Conservation (phyloP, 2,888 invertebrate species). For the Phoronis australis region DNA sequence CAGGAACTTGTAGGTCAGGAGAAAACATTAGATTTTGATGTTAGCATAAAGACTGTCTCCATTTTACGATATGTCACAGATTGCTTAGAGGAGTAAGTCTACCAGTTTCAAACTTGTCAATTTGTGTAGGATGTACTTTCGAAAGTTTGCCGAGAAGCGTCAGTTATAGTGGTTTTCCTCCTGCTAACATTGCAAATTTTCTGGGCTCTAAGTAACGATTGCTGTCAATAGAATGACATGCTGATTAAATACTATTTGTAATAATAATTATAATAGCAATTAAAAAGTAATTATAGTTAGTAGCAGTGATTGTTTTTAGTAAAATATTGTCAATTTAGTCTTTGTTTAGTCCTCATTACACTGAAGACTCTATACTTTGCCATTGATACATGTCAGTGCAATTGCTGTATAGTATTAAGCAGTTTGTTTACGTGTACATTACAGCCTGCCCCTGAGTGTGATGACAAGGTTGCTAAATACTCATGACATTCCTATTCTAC, state of each 20-base stretch:
- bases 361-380: too few species aligned
- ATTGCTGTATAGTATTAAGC: too few species aligned
- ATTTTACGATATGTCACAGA: constrained; percentile 70
- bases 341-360: not conserved
- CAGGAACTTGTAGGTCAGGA: constrained; percentile 48
- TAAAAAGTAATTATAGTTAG: too few species aligned
- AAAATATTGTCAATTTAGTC: not conserved
- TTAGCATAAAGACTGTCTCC: constrained; percentile 73
- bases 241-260: too few species aligned
- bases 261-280: too few species aligned
- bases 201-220: too few species aligned
- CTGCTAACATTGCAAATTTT: too few species aligned
- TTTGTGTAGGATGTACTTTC: too few species aligned
- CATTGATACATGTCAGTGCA: too few species aligned
- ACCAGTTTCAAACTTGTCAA: not conserved
- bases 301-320: not conserved
- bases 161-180: too few species aligned
- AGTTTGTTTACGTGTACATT: constrained; percentile 10
- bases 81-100: constrained; percentile 57
- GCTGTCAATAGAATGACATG: too few species aligned
- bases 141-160: too few species aligned
- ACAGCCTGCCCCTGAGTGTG: constrained; percentile 56
- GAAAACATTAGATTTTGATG: constrained; percentile 65
- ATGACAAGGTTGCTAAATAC: constrained; percentile 68
- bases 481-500: constrained; percentile 75